Evolutionary conservation across 1,140 invertebrate genomes (phyloP).

Genomic region (Lysiphlebus fabarum): DNA sequence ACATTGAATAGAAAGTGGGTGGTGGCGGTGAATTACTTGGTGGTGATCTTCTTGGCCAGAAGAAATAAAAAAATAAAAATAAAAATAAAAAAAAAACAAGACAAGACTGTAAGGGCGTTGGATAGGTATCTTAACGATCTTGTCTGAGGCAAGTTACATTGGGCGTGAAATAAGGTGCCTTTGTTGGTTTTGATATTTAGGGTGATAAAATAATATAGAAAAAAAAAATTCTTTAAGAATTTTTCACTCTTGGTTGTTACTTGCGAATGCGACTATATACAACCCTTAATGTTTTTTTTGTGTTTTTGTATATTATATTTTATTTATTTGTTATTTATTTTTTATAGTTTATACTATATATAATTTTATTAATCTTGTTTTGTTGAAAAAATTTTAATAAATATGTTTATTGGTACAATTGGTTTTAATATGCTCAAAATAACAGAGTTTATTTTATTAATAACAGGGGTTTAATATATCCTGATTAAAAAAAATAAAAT

Average conservation of each 20-base stretch:
- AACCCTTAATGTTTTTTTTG: constrained; percentile 18
- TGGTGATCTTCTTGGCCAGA: constrained; percentile 8
- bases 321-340: constrained; percentile 13
- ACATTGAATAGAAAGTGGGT: constrained; percentile 1
- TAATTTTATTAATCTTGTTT: no score
- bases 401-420: no score
- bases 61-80: background rate
- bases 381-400: background rate
- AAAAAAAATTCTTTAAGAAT: constrained; percentile 27
- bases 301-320: constrained; percentile 8
- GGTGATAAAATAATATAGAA: background rate
- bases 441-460: no score
- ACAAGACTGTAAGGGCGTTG: constrained; percentile 29
- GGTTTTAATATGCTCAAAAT: no score
- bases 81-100: no score
- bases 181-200: constrained; percentile 31
- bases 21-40: constrained; percentile 2
- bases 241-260: constrained; percentile 10
- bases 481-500: no score
- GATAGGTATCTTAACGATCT: constrained; percentile 47
- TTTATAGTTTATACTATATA: background rate
- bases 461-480: no score
- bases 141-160: constrained; percentile 44
- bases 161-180: constrained; percentile 45
- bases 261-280: constrained; percentile 2